Evolutionary conservation across 2,888 invertebrate species (phyloP), one percentile per base, ranked within the genome.

Genomic region (Microctonus brassicae): DNA sequence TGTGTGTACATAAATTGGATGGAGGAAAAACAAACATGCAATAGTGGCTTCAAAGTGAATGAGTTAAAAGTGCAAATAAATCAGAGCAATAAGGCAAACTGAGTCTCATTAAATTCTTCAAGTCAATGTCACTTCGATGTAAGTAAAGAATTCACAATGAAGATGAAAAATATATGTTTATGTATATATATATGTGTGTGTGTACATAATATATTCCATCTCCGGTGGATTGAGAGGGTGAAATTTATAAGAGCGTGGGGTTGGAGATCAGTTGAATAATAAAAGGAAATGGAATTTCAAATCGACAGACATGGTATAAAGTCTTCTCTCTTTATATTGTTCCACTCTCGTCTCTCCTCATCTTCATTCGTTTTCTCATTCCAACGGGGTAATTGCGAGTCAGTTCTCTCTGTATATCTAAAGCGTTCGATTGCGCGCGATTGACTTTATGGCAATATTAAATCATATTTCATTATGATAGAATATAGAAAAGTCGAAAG

Each of bases 401-500:
- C 72, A 33, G 58, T 58, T 47, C 47, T 47, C 61, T 63, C 71
- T 69, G 76, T 76, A 75, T 76, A 69, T 73, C 78, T 77, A 70
- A 81, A 80, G 73, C 73, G 78, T 73, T 77, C 73, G 67, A 73
- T 69, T 73, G 67, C 76, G 77, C 73, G 71, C 77, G 78, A 80
- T 80, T 81, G 79, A 76, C 74, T 78, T 76, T 72, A 67, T 58
- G 76, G 74, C 78, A 76, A 81, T 80, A 79, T 84, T 83, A 81
- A 83, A 83, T 83, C 81, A 80, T 81, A 77, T 79, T 82, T 80
- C 80, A 79, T 82, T 79, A 79, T 79, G 76, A 74, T 71, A 72
- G 17, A 7, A 47, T 17, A 74, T 70, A 71, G 75, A 77, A 76
- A 75, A 77, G 77, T 64, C 61, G 77, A 80, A 80, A 75, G 77